phyloP scores from a whole-genome alignment of 2,888 invertebrate species.

The Argyresthia albistria region DNA sequence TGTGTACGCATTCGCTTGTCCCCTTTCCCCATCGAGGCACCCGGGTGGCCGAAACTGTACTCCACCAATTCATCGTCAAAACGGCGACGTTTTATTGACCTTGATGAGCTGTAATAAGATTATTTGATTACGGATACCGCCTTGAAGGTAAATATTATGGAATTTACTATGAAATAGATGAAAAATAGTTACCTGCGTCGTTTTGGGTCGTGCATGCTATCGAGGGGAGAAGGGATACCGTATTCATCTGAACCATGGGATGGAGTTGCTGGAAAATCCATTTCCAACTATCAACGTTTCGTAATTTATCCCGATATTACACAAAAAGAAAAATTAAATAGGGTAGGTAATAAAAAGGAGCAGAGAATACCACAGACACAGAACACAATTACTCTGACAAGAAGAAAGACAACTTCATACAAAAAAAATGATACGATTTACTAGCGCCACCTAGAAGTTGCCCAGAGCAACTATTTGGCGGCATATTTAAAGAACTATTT shows the following conservation, averaged over 20 bases:
- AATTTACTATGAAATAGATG: neutral
- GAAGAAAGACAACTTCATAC: too few species aligned
- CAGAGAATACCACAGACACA: too few species aligned
- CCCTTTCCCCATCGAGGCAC: conserved; percentile 58
- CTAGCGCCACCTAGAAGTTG: too few species aligned
- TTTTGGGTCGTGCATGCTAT: conserved; percentile 52
- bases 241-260: conserved; percentile 59
- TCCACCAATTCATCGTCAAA: conserved; percentile 98
- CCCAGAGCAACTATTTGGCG: too few species aligned
- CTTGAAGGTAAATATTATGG: neutral
- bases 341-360: too few species aligned
- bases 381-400: too few species aligned
- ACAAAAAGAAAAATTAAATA: too few species aligned
- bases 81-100: conserved; percentile 94
- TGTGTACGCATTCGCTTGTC: conserved; percentile 61
- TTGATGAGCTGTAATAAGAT: conserved; percentile 79
- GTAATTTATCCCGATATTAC: too few species aligned
- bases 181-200: conserved; percentile 46
- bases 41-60: conserved; percentile 83
- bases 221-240: conserved; percentile 37
- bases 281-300: conserved; percentile 12
- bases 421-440: too few species aligned
- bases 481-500: too few species aligned
- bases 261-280: conserved; percentile 59
- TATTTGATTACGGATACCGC: neutral